Evolutionary conservation across 1,140 invertebrate species (phyloP).

Genomic region (Adelges cooleyi): DNA sequence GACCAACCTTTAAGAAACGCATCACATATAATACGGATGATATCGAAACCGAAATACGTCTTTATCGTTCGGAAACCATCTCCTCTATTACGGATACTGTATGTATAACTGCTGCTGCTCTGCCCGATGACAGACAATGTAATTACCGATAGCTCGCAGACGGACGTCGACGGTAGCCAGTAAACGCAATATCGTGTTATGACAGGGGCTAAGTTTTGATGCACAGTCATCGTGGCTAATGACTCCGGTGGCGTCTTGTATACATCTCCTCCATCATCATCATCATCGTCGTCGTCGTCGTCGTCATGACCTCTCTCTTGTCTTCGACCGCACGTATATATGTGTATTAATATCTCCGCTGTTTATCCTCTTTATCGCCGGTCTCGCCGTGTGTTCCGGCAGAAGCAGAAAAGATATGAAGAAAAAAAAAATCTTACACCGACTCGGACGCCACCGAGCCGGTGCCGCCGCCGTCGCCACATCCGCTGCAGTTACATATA

Average conservation of each 20-base stretch:
- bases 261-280: neutral
- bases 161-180: too few relatives aligned
- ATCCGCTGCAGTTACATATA: too few relatives aligned
- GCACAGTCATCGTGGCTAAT: neutral
- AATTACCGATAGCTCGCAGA: neutral
- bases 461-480: too few relatives aligned
- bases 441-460: too few relatives aligned
- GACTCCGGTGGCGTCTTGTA: neutral
- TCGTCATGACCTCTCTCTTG: neutral
- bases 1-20: too few relatives aligned
- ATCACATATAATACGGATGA: too few relatives aligned
- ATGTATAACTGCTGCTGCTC: neutral
- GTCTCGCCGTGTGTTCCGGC: neutral
- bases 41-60: neutral
- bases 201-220: neutral
- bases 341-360: too few relatives aligned
- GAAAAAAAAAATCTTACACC: too few relatives aligned
- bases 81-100: too few relatives aligned
- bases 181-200: neutral
- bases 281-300: neutral
- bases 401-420: too few relatives aligned
- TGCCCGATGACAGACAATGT: neutral
- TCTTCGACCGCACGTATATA: neutral
- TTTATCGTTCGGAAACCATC: neutral
- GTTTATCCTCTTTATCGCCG: too few relatives aligned